Evolutionary conservation across 1,140 invertebrate species (phyloP).

Genomic region (Drosophila parabipectinata): DNA sequence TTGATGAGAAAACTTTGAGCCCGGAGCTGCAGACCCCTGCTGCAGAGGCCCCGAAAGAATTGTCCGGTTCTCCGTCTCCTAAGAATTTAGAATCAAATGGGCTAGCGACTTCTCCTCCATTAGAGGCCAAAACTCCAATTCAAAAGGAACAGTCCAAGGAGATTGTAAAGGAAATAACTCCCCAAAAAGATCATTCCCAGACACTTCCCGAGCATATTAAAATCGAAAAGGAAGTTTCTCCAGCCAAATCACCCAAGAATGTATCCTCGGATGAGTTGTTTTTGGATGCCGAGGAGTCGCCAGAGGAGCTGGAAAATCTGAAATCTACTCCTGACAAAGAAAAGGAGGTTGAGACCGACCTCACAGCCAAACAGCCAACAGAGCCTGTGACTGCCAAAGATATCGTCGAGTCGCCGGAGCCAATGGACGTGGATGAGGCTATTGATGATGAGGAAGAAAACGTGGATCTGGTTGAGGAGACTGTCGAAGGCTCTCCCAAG

Average conservation of each 20-base stretch:
- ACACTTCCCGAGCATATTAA: background rate
- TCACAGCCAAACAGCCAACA: too few relatives aligned
- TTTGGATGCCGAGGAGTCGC: conserved; percentile 7
- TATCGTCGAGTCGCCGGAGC: background rate
- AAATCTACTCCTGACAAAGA: too few relatives aligned
- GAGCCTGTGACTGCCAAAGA: too few relatives aligned
- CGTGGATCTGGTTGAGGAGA: background rate
- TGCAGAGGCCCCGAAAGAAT: too few relatives aligned
- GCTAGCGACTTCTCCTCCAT: too few relatives aligned
- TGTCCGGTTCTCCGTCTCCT: too few relatives aligned
- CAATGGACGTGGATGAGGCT: conserved; percentile 1
- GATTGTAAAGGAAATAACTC: too few relatives aligned
- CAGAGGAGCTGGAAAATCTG: background rate
- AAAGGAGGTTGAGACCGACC: too few relatives aligned
- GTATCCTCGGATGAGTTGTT: conserved; percentile 8
- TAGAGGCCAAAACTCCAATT: too few relatives aligned
- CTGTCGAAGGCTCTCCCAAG: background rate
- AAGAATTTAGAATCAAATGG: too few relatives aligned
- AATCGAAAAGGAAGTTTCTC: background rate
- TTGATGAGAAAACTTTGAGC: background rate
- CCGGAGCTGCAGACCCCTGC: too few relatives aligned
- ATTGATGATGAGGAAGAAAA: background rate
- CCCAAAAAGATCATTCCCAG: background rate
- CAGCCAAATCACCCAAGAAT: background rate
- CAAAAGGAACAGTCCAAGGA: too few relatives aligned